Conservation (phyloP, 2,888 invertebrate genomes). For the Chydorus sphaericus region DNA sequence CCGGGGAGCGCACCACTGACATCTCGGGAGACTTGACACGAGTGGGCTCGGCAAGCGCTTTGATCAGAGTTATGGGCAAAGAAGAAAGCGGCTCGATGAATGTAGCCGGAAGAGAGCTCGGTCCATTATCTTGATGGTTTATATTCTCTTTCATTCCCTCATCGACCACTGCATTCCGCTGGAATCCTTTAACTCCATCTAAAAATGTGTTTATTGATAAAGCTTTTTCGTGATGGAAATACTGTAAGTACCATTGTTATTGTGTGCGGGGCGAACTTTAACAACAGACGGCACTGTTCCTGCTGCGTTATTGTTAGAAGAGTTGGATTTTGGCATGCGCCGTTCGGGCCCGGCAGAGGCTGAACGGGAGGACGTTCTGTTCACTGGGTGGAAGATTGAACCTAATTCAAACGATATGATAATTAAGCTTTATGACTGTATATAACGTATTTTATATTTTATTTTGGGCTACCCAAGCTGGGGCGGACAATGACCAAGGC, state of each 20-base stretch:
- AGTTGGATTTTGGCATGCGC: constrained; percentile 6
- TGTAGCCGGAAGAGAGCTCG: background rate
- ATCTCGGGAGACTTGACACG: constrained; percentile 85
- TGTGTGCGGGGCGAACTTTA: constrained; percentile 5
- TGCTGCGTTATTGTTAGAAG: constrained; percentile 3
- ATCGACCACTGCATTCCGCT: background rate
- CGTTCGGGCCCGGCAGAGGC: constrained; percentile 49
- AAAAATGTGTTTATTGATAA: background rate
- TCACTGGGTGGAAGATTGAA: constrained; percentile 12
- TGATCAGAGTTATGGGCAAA: constrained; percentile 26
- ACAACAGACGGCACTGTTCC: background rate
- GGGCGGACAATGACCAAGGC: constrained; percentile 9
- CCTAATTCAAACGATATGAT: background rate
- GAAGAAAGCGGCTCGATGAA: constrained; percentile 1
- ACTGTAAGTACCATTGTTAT: background rate
- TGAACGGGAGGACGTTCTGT: constrained; percentile 38
- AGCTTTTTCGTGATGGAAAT: background rate
- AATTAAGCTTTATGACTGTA: too few species aligned
- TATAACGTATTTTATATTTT: background rate
- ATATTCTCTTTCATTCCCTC: background rate
- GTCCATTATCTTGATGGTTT: background rate
- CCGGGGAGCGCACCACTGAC: constrained; percentile 80
- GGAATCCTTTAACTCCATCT: background rate
- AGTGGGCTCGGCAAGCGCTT: constrained; percentile 84
- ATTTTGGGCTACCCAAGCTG: background rate